phyloP scores from a whole-genome alignment of 2,888 invertebrate genomes.

The Cantharis nigra region DNA sequence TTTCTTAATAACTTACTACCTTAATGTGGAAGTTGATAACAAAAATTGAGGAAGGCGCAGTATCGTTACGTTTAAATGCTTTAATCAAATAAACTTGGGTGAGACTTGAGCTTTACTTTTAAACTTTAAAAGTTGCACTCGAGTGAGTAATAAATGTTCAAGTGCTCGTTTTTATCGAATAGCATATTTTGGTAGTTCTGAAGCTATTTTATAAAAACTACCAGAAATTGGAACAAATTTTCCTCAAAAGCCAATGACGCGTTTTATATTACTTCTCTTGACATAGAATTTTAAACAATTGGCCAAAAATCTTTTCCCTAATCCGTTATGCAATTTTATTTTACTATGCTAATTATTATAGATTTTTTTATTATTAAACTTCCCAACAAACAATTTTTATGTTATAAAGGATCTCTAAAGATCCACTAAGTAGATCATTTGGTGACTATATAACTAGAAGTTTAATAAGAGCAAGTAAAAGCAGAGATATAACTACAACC shows the following conservation, averaged over 20 bases:
- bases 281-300: neutral
- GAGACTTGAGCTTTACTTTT: neutral
- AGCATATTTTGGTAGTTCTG: neutral
- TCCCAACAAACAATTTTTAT: too few species aligned
- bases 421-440: too few species aligned
- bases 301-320: neutral
- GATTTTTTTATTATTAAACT: neutral
- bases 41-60: neutral
- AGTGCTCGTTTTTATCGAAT: neutral
- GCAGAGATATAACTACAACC: too few species aligned
- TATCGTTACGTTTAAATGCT: neutral
- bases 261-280: neutral
- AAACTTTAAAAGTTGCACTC: neutral
- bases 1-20: neutral
- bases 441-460: too few species aligned
- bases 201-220: neutral
- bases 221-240: neutral
- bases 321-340: neutral
- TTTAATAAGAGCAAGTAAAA: too few species aligned
- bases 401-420: neutral
- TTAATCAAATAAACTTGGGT: neutral
- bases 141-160: neutral
- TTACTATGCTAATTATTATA: neutral
- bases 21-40: neutral
- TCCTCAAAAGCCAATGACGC: neutral